These are phyloP conservation scores for Cheilinus undulatus DNA, from an alignment of 2,113 vertebrate species.

Conservation along the genomic window DNA sequence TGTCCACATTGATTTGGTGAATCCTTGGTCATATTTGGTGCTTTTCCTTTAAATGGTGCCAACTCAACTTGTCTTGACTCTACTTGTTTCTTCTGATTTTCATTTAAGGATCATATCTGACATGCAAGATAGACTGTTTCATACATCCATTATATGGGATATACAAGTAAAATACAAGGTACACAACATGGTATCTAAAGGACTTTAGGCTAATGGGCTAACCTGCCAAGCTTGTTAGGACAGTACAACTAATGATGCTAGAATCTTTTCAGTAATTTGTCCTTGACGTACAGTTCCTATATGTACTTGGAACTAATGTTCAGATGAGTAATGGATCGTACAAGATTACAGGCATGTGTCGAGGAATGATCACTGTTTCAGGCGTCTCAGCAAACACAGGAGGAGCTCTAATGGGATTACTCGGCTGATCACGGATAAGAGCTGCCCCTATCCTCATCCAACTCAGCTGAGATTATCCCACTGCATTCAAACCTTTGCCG, in stretches of 20 bases:
- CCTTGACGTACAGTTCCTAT: constrained; percentile 13
- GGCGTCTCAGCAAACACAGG: constrained; percentile 45
- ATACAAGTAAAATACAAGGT: neutral
- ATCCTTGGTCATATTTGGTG: no score
- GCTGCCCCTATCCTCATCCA: constrained; percentile 53
- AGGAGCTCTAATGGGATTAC: constrained; percentile 62
- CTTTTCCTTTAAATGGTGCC: no score
- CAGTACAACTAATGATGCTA: neutral
- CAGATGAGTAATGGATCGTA: constrained; percentile 29
- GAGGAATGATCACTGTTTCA: constrained; percentile 14
- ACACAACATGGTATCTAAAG: neutral
- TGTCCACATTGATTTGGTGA: no score
- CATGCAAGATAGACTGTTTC: no score
- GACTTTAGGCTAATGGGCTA: neutral
- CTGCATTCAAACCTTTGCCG: constrained; percentile 58
- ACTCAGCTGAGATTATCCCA: constrained; percentile 67
- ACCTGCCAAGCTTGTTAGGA: neutral
- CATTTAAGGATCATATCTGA: no score
- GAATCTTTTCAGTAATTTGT: neutral
- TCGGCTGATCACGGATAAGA: constrained; percentile 57
- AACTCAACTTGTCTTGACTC: no score
- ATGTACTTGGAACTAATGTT: neutral
- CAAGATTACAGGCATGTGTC: constrained; percentile 40
- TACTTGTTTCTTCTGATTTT: no score
- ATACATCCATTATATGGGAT: no score